phyloP scores from a whole-genome alignment of 2,888 invertebrate genomes.

The Mycalesis mineus region DNA sequence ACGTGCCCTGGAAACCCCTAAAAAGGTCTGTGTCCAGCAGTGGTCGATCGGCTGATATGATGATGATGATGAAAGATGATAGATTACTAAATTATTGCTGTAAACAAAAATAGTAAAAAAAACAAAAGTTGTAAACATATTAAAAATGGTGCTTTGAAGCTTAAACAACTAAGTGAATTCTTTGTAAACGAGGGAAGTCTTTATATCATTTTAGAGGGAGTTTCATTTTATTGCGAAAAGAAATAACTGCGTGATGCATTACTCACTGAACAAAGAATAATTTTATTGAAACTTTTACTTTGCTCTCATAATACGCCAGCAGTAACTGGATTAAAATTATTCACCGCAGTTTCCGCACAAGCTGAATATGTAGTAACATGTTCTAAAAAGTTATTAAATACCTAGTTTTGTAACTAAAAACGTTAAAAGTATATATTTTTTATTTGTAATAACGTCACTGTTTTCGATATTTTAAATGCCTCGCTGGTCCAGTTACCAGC shows the following conservation, averaged over 20 bases:
- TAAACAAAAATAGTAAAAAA: neutral
- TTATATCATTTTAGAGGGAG: slow-evolving; percentile 11
- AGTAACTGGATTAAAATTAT: slow-evolving; percentile 15
- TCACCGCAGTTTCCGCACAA: neutral
- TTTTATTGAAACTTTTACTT: slow-evolving; percentile 19
- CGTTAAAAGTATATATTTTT: no score
- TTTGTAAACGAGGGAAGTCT: slow-evolving; percentile 16
- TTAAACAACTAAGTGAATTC: slow-evolving; percentile 14
- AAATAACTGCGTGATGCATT: slow-evolving; percentile 20
- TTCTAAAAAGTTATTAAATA: no score
- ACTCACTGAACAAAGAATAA: slow-evolving; percentile 19
- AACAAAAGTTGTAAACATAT: neutral
- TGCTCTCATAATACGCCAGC: slow-evolving; percentile 15
- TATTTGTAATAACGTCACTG: no score
- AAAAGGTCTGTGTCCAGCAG: no score
- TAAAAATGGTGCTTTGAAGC: neutral
- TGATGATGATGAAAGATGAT: no score
- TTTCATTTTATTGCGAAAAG: slow-evolving; percentile 16
- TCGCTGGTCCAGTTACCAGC: no score
- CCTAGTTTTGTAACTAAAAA: no score
- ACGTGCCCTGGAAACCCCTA: no score
- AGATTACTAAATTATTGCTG: no score
- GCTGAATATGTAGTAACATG: no score
- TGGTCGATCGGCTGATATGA: no score
- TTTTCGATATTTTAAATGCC: no score